Evolutionary conservation across 2,797 vertebrate species (phyloP), one percentile per base, ranked within the genome.

Genomic region (Sarcophilus harrisii): DNA sequence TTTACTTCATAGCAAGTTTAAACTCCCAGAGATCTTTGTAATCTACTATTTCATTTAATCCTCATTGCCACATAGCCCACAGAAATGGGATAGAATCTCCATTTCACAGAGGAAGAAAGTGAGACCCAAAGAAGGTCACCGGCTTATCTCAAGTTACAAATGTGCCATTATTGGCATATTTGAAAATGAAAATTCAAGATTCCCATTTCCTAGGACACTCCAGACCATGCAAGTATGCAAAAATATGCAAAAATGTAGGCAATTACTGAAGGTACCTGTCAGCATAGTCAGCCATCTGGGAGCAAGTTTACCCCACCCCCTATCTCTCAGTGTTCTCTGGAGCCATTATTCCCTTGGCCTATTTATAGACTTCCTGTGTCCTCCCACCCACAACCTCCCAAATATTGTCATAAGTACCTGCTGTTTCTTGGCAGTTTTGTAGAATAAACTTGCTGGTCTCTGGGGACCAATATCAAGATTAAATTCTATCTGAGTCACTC

Each of bases 311-410:
- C 38, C 73, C n/a, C 2, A 12, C 2, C 9, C 9, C 73, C 73
- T 45, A 87, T 45, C 38, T 87, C 73, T 87, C 73, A 87, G 9
- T 87, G 24, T 28, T 87, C 38, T 87, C 73, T 87, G 73, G 21
- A 87, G 38, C 38, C 45, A 87, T 87, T 87, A 87, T 87, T 87
- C 24, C 38, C 38, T 21, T 87, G 21, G 73, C 38, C 73, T 87
- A 87, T 87, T 87, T 87, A 87, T 87, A 87, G 38, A 87, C 73
- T 87, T 87, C 73, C 73, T 45, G 38, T 87, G 73, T 87, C 73
- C 73, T 87, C 73, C 73, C 73, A 87, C 73, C 73, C 38, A 87
- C 73, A 49, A 49, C 38, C n/a, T 87, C 73, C 73, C 38, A 87
- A 87, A 87, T 87, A 87, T 87, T 87, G 73, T 49, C 73, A 87